These are phyloP conservation scores for Platycnemis pennipes DNA, from an alignment of 2,888 invertebrate species.

Conservation along the genomic window DNA sequence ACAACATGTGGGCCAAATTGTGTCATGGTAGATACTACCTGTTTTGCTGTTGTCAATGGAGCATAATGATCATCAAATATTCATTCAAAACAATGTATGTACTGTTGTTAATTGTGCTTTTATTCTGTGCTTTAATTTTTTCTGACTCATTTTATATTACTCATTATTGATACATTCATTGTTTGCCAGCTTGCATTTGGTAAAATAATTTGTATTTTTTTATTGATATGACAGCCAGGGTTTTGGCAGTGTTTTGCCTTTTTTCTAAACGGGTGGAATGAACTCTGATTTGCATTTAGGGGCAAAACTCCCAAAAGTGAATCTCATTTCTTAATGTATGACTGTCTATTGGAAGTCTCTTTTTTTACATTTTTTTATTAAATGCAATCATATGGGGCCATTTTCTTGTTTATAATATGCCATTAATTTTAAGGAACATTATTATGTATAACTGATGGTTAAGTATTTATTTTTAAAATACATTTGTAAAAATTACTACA, in stretches of 20 bases:
- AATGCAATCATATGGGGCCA: not conserved
- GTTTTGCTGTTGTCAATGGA: not conserved
- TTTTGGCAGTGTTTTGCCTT: not conserved
- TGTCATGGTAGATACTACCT: not conserved
- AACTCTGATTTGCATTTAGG: not conserved
- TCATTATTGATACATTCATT: not conserved
- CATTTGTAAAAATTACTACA: not conserved
- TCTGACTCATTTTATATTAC: not conserved
- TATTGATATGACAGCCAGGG: not conserved
- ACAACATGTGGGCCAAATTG: too few relatives aligned
- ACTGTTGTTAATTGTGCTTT: not conserved
- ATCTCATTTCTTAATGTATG: not conserved
- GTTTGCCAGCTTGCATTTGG: too few relatives aligned
- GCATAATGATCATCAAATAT: not conserved
- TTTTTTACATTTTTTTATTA: slow-evolving; percentile 19
- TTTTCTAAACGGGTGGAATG: not conserved
- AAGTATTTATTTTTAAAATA: slow-evolving; percentile 56
- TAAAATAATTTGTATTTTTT: not conserved
- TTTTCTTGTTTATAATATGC: not conserved
- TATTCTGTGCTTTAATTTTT: not conserved
- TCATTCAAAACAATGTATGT: not conserved
- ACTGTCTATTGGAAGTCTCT: not conserved
- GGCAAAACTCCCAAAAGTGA: not conserved
- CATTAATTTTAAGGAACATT: not conserved
- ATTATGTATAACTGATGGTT: slow-evolving; percentile 16